Evolutionary conservation across 2,113 vertebrate genomes (phyloP).

Genomic region (Actenoides lindsayi): DNA sequence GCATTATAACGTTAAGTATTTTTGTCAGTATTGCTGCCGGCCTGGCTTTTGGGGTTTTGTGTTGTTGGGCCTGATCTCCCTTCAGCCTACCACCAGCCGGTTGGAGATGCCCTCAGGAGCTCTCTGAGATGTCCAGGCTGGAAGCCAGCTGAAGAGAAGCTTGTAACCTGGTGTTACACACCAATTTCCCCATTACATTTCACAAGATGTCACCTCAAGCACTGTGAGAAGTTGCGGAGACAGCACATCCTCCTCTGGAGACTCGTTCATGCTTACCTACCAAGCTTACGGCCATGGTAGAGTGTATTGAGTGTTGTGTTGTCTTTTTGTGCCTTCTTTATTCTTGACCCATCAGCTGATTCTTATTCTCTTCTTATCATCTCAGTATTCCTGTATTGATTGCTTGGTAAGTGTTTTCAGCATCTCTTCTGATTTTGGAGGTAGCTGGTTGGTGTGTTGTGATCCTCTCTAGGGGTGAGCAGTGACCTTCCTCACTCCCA

Average conservation of each 20-base stretch:
- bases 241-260: background rate
- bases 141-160: background rate
- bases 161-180: background rate
- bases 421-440: background rate
- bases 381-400: background rate
- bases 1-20: background rate
- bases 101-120: background rate
- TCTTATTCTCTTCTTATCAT: background rate
- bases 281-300: background rate
- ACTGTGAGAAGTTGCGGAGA: background rate
- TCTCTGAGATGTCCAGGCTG: background rate
- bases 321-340: background rate
- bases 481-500: background rate
- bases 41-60: background rate
- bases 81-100: background rate
- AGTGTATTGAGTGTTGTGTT: rapidly evolving
- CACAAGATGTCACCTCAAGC: background rate
- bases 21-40: background rate
- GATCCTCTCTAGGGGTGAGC: background rate
- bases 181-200: rapidly evolving
- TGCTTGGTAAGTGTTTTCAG: background rate
- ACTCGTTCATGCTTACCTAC: rapidly evolving
- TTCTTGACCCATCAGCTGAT: background rate
- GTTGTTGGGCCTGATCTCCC: background rate
- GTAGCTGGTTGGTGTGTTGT: rapidly evolving